These are phyloP conservation scores for Erebia palarica DNA, from an alignment of 2,888 invertebrate species.

Conservation along the genomic window DNA sequence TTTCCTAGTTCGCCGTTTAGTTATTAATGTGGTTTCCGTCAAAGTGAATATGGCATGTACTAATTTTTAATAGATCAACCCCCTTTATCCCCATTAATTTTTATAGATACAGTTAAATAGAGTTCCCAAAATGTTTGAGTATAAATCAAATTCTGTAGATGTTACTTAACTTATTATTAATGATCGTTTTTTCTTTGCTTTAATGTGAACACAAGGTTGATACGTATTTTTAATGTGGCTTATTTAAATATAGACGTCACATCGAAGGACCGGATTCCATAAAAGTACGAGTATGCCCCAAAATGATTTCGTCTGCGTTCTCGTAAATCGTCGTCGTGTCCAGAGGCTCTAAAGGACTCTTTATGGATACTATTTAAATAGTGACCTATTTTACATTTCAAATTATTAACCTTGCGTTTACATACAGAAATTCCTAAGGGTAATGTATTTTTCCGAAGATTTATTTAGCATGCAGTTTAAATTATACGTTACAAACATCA, in stretches of 20 bases:
- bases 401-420: constrained; percentile 22
- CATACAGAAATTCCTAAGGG: constrained; percentile 15
- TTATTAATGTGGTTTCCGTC: constrained; percentile 19
- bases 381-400: not conserved
- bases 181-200: constrained; percentile 16
- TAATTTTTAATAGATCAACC: constrained; percentile 13
- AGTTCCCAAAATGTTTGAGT: not conserved
- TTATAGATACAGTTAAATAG: not conserved
- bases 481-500: constrained; percentile 10
- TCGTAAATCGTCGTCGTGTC: no score
- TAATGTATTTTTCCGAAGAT: constrained; percentile 19
- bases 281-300: not conserved
- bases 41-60: constrained; percentile 34
- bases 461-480: constrained; percentile 31
- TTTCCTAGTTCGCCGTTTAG: constrained; percentile 17
- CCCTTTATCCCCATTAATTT: constrained; percentile 10
- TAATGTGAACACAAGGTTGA: constrained; percentile 26
- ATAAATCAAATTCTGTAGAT: constrained; percentile 17
- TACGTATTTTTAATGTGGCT: not conserved
- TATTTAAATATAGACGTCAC: no score
- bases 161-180: constrained; percentile 12
- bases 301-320: not conserved
- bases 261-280: no score
- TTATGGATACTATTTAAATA: not conserved
- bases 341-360: not conserved